A percentile compares a stretch with the other conserved stretches of the same genome.
Evolutionary conservation across 2,797 vertebrate genomes (phyloP).

Genomic region (Coreius guichenoti): DNA sequence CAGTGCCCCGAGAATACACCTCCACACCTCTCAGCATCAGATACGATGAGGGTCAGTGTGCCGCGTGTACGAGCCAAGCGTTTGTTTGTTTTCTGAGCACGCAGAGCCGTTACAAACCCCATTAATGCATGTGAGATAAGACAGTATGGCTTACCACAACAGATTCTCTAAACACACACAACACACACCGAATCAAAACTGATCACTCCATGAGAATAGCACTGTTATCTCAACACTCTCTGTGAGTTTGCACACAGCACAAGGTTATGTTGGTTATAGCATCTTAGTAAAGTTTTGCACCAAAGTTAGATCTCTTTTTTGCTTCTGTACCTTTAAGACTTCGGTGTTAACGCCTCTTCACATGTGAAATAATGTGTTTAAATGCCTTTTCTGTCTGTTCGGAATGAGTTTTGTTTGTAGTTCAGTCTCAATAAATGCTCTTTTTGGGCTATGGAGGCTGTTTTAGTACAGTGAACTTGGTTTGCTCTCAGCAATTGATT

Average conservation of each 20-base stretch:
- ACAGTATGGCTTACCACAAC: neutral
- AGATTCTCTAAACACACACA: neutral
- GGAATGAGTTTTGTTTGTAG: neutral
- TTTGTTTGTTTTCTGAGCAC: conserved; percentile 27
- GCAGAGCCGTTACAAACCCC: neutral
- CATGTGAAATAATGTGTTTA: neutral
- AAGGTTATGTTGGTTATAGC: neutral
- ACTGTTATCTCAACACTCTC: neutral
- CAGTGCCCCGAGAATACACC: neutral
- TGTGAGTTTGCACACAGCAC: neutral
- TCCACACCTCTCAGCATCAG: neutral
- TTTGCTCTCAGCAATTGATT: neutral
- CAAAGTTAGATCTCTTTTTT: neutral
- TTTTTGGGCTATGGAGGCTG: neutral
- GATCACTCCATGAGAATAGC: neutral
- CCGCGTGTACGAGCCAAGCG: neutral
- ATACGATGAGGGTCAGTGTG: neutral
- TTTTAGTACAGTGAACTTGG: neutral
- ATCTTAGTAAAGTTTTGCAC: neutral
- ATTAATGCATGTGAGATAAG: conserved; percentile 2
- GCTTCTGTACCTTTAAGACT: neutral
- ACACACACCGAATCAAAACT: neutral
- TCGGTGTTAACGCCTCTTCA: neutral
- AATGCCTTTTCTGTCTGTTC: neutral
- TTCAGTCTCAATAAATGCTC: neutral